Conservation (phyloP, 2,888 invertebrate species). For the Lochmaea crataegi region DNA sequence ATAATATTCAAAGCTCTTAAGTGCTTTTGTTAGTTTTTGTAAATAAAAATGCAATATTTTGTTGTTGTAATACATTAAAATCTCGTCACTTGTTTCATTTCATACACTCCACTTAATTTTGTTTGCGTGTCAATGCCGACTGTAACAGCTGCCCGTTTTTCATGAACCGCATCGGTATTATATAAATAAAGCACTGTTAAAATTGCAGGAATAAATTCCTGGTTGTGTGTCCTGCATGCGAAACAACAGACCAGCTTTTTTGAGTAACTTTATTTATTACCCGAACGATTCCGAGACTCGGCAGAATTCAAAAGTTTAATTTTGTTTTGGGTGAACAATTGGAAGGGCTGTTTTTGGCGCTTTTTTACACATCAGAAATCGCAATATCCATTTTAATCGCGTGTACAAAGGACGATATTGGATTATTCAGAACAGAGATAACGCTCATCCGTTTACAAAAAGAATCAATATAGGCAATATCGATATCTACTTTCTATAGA, state of each 20-base stretch:
- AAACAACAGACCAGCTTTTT: conserved; percentile 36
- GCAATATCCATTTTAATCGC: conserved; percentile 35
- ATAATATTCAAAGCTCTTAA: neutral
- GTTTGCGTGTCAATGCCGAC: conserved; percentile 34
- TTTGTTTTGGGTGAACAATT: conserved; percentile 36
- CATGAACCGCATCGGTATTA: conserved; percentile 23
- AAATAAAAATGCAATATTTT: too few species aligned
- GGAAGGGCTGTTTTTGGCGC: conserved; percentile 21
- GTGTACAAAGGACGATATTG: conserved; percentile 32
- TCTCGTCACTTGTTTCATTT: conserved; percentile 12
- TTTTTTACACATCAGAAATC: conserved; percentile 29
- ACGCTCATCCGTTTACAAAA: conserved; percentile 23
- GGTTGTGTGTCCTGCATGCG: conserved; percentile 40
- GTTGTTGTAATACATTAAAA: neutral
- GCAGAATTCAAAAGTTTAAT: conserved; percentile 39
- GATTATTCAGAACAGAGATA: conserved; percentile 34
- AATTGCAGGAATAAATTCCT: conserved; percentile 40
- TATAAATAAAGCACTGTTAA: conserved; percentile 40
- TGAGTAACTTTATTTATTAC: conserved; percentile 37
- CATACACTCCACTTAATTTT: conserved; percentile 16
- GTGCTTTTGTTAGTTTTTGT: too few species aligned
- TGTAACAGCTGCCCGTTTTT: conserved; percentile 18
- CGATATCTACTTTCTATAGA: conserved; percentile 25
- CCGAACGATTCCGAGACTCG: conserved; percentile 22
- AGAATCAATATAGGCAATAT: conserved; percentile 25